Evolutionary conservation across 2,888 invertebrate species (phyloP).

Genomic region (Creontiades dilutus): DNA sequence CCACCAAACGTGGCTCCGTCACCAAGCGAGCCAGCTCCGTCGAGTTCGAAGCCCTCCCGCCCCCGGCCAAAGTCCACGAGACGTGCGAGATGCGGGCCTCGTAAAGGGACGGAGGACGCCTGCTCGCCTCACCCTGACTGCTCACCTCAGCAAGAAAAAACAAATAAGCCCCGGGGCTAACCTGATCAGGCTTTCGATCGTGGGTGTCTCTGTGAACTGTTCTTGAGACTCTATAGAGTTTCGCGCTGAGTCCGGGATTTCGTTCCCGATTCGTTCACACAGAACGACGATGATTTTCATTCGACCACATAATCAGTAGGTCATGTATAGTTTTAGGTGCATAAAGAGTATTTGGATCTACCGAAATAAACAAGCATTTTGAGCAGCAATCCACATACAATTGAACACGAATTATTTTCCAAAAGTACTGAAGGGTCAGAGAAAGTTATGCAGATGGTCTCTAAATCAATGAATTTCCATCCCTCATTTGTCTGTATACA

Average conservation of each 20-base stretch:
- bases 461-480: no score
- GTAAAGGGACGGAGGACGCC: not conserved
- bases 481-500: no score
- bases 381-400: no score
- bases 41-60: slow-evolving; percentile 62
- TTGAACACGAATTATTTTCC: no score
- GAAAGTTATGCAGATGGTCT: no score
- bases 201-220: not conserved
- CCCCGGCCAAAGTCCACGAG: slow-evolving; percentile 67
- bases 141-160: not conserved
- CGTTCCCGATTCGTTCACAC: not conserved
- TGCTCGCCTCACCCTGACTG: not conserved
- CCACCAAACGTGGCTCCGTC: slow-evolving; percentile 50
- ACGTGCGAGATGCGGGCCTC: slow-evolving; percentile 47
- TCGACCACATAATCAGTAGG: not conserved
- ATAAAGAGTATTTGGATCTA: no score
- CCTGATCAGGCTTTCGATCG: not conserved
- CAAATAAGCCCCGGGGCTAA: not conserved
- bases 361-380: no score
- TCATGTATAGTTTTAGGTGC: not conserved
- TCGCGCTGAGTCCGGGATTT: not conserved
- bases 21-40: slow-evolving; percentile 51
- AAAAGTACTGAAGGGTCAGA: no score
- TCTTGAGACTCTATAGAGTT: not conserved
- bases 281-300: not conserved